These are phyloP conservation scores for Onychomys torridus DNA, from an alignment of 2,797 vertebrate species.

Conservation along the genomic window DNA sequence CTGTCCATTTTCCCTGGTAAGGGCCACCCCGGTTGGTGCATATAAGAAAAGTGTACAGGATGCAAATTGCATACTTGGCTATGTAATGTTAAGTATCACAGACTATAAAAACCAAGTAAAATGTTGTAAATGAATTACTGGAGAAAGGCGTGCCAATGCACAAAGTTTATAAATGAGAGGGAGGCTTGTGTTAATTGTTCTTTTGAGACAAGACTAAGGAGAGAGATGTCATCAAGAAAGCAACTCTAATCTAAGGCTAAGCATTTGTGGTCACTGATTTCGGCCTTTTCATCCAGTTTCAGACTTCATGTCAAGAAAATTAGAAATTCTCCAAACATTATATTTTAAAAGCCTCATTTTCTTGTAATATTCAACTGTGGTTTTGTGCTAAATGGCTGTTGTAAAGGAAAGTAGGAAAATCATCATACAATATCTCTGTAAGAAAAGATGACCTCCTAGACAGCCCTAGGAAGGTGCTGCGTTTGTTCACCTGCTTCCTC, in stretches of 20 bases:
- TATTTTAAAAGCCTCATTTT: neutral
- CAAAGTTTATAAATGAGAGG: neutral
- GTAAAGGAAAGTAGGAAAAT: neutral
- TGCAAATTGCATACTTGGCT: neutral
- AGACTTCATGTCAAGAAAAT: constrained; percentile 2
- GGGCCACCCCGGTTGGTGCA: neutral
- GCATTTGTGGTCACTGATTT: neutral
- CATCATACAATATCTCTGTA: neutral
- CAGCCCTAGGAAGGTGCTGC: neutral
- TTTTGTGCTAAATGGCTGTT: neutral
- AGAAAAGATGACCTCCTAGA: neutral
- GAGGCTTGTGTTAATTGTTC: neutral
- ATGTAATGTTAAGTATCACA: neutral
- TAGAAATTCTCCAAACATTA: neutral
- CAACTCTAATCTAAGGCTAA: neutral
- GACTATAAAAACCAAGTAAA: neutral
- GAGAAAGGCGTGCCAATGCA: neutral
- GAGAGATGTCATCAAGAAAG: neutral
- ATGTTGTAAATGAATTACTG: neutral
- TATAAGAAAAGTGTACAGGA: neutral
- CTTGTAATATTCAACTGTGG: neutral
- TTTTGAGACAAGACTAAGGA: neutral
- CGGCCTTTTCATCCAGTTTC: neutral
- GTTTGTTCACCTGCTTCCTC: neutral
- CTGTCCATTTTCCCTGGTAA: neutral